Percentiles rank a stretch among this genome's conserved stretches.
These are phyloP conservation scores for Branchipolynoe longqiensis DNA, from an alignment of 2,888 invertebrate genomes.

Conservation along the genomic window DNA sequence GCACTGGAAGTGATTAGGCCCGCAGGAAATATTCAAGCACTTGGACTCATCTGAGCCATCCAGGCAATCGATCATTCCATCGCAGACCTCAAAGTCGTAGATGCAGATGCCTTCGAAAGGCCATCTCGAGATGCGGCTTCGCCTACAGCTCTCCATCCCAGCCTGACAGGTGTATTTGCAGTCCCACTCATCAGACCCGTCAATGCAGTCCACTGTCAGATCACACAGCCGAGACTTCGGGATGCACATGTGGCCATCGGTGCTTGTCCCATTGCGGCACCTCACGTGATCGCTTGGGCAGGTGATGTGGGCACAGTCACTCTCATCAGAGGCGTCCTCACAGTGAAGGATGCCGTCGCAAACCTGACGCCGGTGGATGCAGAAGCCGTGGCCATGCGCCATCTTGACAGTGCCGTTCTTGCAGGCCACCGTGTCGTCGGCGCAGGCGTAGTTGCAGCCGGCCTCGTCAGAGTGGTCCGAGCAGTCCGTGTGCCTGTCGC, in stretches of 20 bases:
- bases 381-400: background rate
- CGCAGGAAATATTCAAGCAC: constrained; percentile 52
- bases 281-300: constrained; percentile 23
- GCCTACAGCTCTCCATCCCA: constrained; percentile 8
- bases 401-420: constrained; percentile 47
- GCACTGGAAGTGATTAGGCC: constrained; percentile 1
- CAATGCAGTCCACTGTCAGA: constrained; percentile 45
- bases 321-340: constrained; percentile 34
- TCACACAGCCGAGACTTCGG: constrained; percentile 52
- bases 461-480: constrained; percentile 61
- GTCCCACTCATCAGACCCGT: constrained; percentile 35
- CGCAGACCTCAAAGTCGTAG: constrained; percentile 50
- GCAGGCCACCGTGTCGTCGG: constrained; percentile 55
- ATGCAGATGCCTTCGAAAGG: constrained; percentile 62
- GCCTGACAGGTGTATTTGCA: background rate
- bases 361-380: background rate
- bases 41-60: constrained; percentile 55
- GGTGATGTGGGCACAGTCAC: background rate
- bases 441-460: constrained; percentile 61
- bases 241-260: constrained; percentile 53
- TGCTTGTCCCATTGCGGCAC: constrained; percentile 17
- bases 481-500: constrained; percentile 64
- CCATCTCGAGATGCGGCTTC: constrained; percentile 44
- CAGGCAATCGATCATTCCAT: constrained; percentile 34
- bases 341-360: constrained; percentile 43